Evolutionary conservation across 1,140 invertebrate genomes (phyloP).

Genomic region (Formica selysi): DNA sequence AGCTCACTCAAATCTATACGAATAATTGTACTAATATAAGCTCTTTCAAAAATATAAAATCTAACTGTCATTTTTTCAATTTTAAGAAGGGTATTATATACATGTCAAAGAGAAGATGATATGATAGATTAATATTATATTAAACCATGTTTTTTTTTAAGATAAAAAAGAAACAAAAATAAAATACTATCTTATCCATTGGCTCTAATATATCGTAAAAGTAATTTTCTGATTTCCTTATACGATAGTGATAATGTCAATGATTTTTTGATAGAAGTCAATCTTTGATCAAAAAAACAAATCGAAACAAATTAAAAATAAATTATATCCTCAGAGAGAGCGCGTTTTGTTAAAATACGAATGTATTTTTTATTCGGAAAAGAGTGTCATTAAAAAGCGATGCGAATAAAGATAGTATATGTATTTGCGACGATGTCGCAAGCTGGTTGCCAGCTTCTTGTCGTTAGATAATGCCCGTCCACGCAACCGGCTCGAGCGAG

Average conservation of each 20-base stretch:
- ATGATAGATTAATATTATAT: neutral
- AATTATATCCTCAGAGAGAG: neutral
- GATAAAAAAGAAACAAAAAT: neutral
- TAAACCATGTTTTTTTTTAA: neutral
- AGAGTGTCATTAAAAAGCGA: neutral
- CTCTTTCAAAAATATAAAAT: neutral
- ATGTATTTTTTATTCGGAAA: neutral
- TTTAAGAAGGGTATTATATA: neutral
- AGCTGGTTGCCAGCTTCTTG: slow-evolving; percentile 28
- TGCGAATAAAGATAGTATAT: slow-evolving; percentile 8
- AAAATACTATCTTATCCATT: neutral
- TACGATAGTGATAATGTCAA: neutral
- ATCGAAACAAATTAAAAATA: neutral
- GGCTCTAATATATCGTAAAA: neutral
- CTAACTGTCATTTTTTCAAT: neutral
- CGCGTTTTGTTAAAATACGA: no score
- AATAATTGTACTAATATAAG: neutral
- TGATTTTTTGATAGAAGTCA: neutral
- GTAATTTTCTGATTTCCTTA: neutral
- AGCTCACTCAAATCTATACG: neutral
- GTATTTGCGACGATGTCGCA: slow-evolving; percentile 14
- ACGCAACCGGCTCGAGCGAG: slow-evolving; percentile 33
- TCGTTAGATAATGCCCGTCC: slow-evolving; percentile 49
- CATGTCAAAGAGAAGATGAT: neutral
- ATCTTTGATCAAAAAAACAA: neutral